phyloP scores from a whole-genome alignment of 2,113 vertebrate genomes.

The Xiphorhynchus elegans region DNA sequence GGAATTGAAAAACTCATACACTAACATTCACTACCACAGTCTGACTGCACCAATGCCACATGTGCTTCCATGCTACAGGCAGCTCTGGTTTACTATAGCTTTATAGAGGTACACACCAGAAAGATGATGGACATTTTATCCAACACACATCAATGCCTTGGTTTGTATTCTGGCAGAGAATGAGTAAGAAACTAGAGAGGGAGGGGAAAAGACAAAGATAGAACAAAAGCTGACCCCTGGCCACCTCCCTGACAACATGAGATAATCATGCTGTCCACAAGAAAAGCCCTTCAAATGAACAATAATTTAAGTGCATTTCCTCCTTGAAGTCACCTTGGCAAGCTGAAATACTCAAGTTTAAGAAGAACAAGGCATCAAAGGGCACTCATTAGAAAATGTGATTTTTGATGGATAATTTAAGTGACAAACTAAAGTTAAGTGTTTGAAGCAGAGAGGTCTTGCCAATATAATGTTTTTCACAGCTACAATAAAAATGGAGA shows the following conservation, averaged over 20 bases:
- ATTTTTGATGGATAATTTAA: conserved; percentile 62
- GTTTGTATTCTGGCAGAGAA: conserved; percentile 64
- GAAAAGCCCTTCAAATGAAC: conserved; percentile 51
- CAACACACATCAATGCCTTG: conserved; percentile 30
- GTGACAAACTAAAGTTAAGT: conserved; percentile 50
- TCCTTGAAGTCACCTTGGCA: conserved; percentile 58
- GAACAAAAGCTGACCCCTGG: conserved; percentile 42
- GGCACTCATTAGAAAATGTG: conserved; percentile 36
- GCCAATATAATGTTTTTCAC: conserved; percentile 13
- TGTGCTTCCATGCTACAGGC: background rate
- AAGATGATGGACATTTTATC: conserved; percentile 12
- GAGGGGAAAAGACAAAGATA: conserved; percentile 28
- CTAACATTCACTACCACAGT: rapidly evolving
- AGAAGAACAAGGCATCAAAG: conserved; percentile 52
- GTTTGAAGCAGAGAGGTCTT: conserved; percentile 24
- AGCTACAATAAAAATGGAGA: background rate
- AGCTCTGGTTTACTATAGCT: background rate
- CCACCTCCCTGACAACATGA: conserved; percentile 41
- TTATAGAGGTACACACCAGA: background rate
- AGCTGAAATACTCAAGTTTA: conserved; percentile 40
- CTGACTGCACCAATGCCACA: background rate
- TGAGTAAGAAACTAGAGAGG: conserved; percentile 23
- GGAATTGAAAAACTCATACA: background rate
- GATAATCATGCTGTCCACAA: conserved; percentile 55
- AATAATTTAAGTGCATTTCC: conserved; percentile 56